Base-by-base conservation (phyloP, 2,888 invertebrate species). In the Agrilus mali region DNA sequence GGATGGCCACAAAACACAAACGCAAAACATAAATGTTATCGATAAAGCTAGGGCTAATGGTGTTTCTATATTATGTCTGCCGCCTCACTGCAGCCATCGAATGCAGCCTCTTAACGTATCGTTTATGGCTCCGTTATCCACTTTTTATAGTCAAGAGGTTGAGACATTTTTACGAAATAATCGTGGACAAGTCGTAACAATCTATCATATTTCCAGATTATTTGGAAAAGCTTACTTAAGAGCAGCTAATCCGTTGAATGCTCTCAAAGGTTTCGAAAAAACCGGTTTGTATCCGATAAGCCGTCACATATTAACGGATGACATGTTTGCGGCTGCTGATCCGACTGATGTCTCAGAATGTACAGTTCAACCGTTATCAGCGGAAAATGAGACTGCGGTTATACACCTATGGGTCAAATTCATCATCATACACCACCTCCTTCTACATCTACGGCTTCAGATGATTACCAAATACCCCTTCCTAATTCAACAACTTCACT, bases 1-100 rank as follows among this genome's bases (percentile, higher is more conserved):
- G 14, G 61, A 66, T 52, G 60, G 60, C 4, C 60, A 65, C 46
- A 46, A 52, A 8, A 55, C 57, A 6, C 56, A 58, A 37, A 60
- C 57, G 4, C 60, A 59, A 51, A 60, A 64, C 46, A 45, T 58
- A 5, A 46, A 53, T 12, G 47, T 59, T 4, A 48, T 60, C 20
- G 47, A 52, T 31, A 50, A 53, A 41, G 55, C 53, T 17, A 31
- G 48, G 17, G 43, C 48, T 20, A 52, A 56, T 46, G 41, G 52
- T 17, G 55, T 61, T 7, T 50, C 53, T 8, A 52, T 67, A 16
- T 37, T 66, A 3, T 62, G 61, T 40, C 47, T 60, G 33, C 60
- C 59, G 20, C 57, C 58, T 17, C 53, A 60, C 44, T 50, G 50
- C 36, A 53, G 51, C 14, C 55, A 57, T 35, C 50, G 52, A 36